phyloP scores from a whole-genome alignment of 2,888 invertebrate genomes.

The Amiota minor region DNA sequence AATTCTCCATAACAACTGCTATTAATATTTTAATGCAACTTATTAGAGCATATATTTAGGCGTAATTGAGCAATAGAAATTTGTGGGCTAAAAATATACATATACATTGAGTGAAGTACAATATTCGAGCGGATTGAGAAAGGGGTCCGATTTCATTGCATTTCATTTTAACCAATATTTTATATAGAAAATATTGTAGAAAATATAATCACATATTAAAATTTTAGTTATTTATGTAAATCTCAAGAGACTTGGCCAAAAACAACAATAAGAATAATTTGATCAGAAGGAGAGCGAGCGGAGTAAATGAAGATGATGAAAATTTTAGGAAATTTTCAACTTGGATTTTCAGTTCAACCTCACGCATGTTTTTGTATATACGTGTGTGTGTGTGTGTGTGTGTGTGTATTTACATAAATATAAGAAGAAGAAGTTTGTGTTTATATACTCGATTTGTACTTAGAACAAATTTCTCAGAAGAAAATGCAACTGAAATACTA shows the following conservation, averaged over 20 bases:
- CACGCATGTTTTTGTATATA: slow-evolving; percentile 11
- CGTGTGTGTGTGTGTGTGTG: slow-evolving; percentile 11
- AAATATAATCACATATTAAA: slow-evolving; percentile 63
- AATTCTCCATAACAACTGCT: background rate
- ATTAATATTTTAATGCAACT: background rate
- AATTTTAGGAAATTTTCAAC: background rate
- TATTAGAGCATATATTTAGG: slow-evolving; percentile 2
- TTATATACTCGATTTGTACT: background rate
- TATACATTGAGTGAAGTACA: too few species aligned
- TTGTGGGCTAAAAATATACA: too few species aligned
- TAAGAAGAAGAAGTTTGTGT: background rate
- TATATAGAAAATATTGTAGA: slow-evolving; percentile 15
- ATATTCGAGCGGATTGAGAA: too few species aligned
- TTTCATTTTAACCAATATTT: background rate
- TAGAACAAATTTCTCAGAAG: slow-evolving; percentile 1
- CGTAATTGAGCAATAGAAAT: background rate
- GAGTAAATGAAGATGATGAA: background rate
- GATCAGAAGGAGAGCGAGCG: slow-evolving; percentile 18
- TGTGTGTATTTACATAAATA: slow-evolving; percentile 22
- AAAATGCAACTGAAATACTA: slow-evolving; percentile 18
- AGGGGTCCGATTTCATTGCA: too few species aligned
- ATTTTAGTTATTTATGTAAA: slow-evolving; percentile 67
- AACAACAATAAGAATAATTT: slow-evolving; percentile 36
- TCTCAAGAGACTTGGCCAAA: slow-evolving; percentile 54
- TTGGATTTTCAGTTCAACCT: background rate